phyloP scores from a whole-genome alignment of 1,140 invertebrate species.

The Bombus vancouverensis region DNA sequence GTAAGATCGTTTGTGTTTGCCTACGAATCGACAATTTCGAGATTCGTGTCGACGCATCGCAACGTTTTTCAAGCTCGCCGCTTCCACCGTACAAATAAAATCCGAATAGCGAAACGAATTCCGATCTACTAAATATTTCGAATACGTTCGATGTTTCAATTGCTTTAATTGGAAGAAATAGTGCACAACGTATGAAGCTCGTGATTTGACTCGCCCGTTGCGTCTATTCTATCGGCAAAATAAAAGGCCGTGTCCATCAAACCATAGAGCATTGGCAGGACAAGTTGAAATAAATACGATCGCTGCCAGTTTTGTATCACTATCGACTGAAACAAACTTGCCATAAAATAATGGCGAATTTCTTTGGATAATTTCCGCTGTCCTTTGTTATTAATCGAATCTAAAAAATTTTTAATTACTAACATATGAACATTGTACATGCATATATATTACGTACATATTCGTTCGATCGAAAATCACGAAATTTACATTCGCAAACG shows the following conservation, averaged over 20 bases:
- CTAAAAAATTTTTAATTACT: background rate
- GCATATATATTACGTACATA: too few species aligned
- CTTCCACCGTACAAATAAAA: background rate
- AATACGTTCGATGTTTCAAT: conserved; percentile 7
- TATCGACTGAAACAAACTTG: background rate
- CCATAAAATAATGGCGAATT: background rate
- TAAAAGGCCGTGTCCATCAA: background rate
- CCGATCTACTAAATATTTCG: conserved; percentile 13
- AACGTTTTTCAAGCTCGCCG: background rate
- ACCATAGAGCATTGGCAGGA: too few species aligned
- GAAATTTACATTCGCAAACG: background rate
- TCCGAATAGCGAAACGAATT: background rate
- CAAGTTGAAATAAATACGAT: background rate
- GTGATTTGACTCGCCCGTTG: background rate
- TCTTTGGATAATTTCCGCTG: background rate
- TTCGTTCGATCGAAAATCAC: too few species aligned
- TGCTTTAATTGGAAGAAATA: conserved; percentile 16
- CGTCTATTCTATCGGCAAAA: background rate
- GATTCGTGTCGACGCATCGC: background rate
- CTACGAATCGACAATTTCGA: background rate
- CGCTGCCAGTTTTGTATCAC: too few species aligned
- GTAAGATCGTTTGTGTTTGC: background rate
- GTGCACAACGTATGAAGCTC: background rate
- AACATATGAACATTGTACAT: too few species aligned
- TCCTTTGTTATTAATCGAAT: background rate